Evolutionary conservation across 1,140 invertebrate species (phyloP), one percentile per base, ranked within the genome.

Genomic region (Eufriesea mexicana): DNA sequence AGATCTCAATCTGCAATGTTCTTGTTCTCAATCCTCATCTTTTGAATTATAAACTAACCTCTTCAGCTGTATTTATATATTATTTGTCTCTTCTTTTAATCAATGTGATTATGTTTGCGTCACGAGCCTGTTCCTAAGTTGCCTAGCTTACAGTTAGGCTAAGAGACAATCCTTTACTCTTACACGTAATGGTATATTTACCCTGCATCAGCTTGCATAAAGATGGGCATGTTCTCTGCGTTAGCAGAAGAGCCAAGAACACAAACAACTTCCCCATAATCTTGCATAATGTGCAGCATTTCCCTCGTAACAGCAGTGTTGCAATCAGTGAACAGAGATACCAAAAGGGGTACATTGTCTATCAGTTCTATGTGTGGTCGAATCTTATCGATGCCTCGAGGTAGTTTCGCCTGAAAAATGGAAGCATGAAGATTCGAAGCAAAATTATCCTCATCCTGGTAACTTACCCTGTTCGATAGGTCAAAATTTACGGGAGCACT

Each of bases 301-400:
- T 98, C 97, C 25, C 96, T 95, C 0, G 98, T 98, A 0, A 97
- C 98, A 90, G 96, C 94, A 16, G 98, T 96, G 10, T 97, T 98
- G 94, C 99, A 99, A 93, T 99, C 99, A 5, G 99, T 99, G 91
- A 99, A 99, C 1, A 99, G 95, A 0, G 98, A 99, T 2, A 99
- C 99, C 62, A 99, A 95, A 18, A 99, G 94, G 2, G 99, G 99
- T 55, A 99, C 99, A 95, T 99, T 99, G 92, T 99, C 99, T 86
- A 99, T 98, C 87, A 97, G 95, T 92, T 99, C 97, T 78, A 99
- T 96, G 93, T 99, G 99, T 0, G 98, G 98, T 42, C 98, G 95
- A 84, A 99, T 99, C 93, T 99, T 99, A 89, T 99, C 98, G 85
- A 99, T 99, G 51, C 99, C 99, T 73, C 98, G 95, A 1, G 99